phyloP scores from a whole-genome alignment of 1,140 invertebrate genomes.

The Liolophura sinensis region DNA sequence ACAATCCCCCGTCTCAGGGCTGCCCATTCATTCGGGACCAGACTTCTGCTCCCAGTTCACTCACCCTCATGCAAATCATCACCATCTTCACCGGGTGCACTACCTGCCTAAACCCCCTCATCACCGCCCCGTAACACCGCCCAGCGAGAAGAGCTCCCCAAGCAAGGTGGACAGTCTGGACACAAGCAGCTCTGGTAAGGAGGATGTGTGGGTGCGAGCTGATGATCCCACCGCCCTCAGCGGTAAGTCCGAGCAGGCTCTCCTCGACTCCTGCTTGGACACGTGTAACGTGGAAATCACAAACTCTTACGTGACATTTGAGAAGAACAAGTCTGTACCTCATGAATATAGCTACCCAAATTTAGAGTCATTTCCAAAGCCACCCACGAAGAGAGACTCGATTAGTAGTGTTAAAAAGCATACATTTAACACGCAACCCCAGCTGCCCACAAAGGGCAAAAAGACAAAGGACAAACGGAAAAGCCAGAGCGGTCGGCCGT shows the following conservation, averaged over 20 bases:
- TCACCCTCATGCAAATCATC: constrained; percentile 44
- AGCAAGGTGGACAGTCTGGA: constrained; percentile 46
- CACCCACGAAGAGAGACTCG: constrained; percentile 38
- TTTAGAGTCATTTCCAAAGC: constrained; percentile 46
- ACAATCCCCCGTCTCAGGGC: constrained; percentile 51
- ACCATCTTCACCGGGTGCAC: constrained; percentile 62
- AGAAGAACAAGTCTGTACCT: constrained; percentile 54
- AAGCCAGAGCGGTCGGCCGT: constrained; percentile 20
- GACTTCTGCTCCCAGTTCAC: constrained; percentile 43
- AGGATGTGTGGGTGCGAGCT: constrained; percentile 52
- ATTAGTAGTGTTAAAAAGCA: constrained; percentile 32
- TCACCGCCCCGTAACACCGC: constrained; percentile 23
- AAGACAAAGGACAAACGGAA: constrained; percentile 27
- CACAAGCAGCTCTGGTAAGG: constrained; percentile 34
- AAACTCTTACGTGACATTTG: constrained; percentile 81
- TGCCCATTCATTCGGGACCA: constrained; percentile 33
- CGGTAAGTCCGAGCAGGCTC: constrained; percentile 42
- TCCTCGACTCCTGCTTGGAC: constrained; percentile 31
- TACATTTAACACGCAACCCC: constrained; percentile 28
- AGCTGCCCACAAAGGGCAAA: constrained; percentile 42
- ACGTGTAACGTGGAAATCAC: constrained; percentile 30
- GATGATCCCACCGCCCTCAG: constrained; percentile 42
- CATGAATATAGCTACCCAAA: constrained; percentile 55
- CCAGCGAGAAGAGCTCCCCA: constrained; percentile 43
- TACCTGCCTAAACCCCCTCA: constrained; percentile 47